Conservation (phyloP, 2,888 invertebrate genomes). For the Scaeva pyrastri region DNA sequence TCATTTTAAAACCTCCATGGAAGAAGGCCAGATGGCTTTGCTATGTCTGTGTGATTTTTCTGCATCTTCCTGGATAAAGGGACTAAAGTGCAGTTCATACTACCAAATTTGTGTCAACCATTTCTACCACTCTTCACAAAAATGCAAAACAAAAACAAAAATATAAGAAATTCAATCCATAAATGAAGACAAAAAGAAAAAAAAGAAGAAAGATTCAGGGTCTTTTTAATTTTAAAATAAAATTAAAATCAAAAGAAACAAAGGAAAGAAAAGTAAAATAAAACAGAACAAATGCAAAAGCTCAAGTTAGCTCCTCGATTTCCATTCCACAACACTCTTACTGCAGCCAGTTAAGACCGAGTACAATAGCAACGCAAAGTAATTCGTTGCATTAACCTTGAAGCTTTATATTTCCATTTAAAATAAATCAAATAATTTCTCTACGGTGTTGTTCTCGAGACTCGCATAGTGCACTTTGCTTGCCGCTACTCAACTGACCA, state of each 20-base stretch:
- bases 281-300: conserved; percentile 51
- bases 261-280: conserved; percentile 32
- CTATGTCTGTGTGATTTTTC: not conserved
- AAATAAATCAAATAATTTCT: conserved; percentile 74
- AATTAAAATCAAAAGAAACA: conserved; percentile 2
- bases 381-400: conserved; percentile 60
- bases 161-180: conserved; percentile 21
- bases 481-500: conserved; percentile 45
- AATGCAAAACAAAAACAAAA: conserved; percentile 23
- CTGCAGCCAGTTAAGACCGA: not conserved
- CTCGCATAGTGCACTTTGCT: conserved; percentile 58
- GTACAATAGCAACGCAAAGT: conserved; percentile 25
- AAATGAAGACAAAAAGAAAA: conserved; percentile 50
- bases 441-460: conserved; percentile 44
- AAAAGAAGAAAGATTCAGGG: conserved; percentile 64
- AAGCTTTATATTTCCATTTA: conserved; percentile 65
- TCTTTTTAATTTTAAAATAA: conserved; percentile 52
- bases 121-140: conserved; percentile 60
- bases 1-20: not conserved
- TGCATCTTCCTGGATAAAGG: not conserved
- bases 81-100: conserved; percentile 52
- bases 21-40: not conserved
- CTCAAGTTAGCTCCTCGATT: conserved; percentile 35
- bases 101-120: conserved; percentile 63
- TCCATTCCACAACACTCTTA: conserved; percentile 16